These are phyloP conservation scores for Scaptomyza montana DNA, from an alignment of 1,140 invertebrate genomes.

Conservation along the genomic window DNA sequence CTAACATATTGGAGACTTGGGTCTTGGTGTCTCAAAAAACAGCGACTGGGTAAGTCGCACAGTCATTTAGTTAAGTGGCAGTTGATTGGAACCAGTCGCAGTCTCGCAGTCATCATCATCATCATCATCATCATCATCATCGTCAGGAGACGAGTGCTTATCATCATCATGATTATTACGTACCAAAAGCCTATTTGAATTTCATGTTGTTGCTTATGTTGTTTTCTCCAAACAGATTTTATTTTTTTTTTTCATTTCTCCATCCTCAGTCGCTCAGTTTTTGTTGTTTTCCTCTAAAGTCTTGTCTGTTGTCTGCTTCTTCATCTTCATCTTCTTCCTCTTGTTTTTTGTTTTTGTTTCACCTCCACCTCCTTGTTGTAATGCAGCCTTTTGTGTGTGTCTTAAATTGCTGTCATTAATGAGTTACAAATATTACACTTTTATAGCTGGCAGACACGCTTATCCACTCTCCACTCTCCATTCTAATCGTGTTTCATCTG, in stretches of 20 bases:
- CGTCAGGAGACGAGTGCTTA: neutral
- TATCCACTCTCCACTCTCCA: constrained; percentile 72
- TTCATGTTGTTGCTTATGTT: constrained; percentile 21
- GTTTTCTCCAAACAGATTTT: constrained; percentile 35
- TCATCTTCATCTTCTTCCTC: too few species aligned
- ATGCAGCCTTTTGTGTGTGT: constrained; percentile 26
- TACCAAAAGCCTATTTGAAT: constrained; percentile 37
- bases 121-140: constrained; percentile 17
- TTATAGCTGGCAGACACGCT: constrained; percentile 79
- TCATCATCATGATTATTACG: constrained; percentile 24
- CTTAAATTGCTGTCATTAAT: constrained; percentile 78
- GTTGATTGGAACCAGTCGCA: constrained; percentile 79
- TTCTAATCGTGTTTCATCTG: constrained; percentile 65
- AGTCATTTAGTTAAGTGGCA: constrained; percentile 82
- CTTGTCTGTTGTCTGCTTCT: neutral
- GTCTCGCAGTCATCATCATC: constrained; percentile 44
- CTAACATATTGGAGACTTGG: constrained; percentile 24
- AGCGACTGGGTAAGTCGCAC: constrained; percentile 63
- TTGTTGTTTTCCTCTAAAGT: constrained; percentile 5
- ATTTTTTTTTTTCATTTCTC: constrained; percentile 21
- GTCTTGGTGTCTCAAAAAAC: constrained; percentile 24
- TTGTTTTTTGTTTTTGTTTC: neutral
- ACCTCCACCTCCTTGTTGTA: neutral
- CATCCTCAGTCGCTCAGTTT: constrained; percentile 6
- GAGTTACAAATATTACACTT: constrained; percentile 82